Evolutionary conservation across 23 tunicate genomes (phyloP).

Genomic region (Trididemnum clinides): DNA sequence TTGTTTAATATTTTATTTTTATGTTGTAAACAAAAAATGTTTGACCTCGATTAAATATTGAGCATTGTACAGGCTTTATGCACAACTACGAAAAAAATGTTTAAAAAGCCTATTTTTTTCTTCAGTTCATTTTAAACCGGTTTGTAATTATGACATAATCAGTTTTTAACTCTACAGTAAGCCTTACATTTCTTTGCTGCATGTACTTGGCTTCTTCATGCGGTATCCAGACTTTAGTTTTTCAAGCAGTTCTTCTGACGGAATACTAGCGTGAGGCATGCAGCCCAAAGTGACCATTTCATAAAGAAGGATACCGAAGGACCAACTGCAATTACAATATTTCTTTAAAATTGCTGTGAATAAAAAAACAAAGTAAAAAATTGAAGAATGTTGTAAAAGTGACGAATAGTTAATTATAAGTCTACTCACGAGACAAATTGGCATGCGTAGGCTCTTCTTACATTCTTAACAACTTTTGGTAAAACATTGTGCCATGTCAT

Average conservation of each 20-base stretch:
- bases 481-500: no score
- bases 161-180: not conserved
- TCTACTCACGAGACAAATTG: no score
- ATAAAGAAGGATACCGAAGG: constrained; percentile 80
- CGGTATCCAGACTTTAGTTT: constrained; percentile 76
- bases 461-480: no score
- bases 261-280: constrained; percentile 64
- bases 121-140: not conserved
- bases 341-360: no score
- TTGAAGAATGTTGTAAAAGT: no score
- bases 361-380: no score
- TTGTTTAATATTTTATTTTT: not conserved
- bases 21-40: not conserved
- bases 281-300: constrained; percentile 89
- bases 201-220: constrained; percentile 72
- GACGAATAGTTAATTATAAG: no score
- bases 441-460: no score
- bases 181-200: constrained; percentile 72
- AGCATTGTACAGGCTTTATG: no score
- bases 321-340: constrained; percentile 62
- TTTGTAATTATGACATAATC: not conserved
- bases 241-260: constrained; percentile 52
- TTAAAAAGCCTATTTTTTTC: not conserved
- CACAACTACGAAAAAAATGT: not conserved
- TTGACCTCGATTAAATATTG: no score